These are phyloP conservation scores for Phortica magna DNA, from an alignment of 2,888 invertebrate genomes.

Conservation along the genomic window DNA sequence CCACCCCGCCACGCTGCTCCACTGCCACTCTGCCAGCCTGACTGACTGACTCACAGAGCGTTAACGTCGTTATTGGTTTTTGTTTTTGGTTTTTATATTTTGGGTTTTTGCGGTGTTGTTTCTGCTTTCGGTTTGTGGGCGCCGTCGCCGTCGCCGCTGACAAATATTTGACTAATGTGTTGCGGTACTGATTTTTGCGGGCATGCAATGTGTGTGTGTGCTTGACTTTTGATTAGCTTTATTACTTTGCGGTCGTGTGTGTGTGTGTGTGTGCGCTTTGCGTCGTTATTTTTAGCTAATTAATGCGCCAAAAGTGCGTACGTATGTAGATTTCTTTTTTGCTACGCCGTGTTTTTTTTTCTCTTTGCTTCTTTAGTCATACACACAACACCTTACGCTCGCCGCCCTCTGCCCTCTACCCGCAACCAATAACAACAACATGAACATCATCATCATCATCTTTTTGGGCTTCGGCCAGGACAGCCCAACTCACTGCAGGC, in stretches of 20 bases:
- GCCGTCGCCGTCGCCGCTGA: conserved; percentile 45
- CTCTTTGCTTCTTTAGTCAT: conserved; percentile 6
- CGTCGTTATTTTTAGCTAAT: conserved; percentile 53
- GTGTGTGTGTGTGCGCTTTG: conserved; percentile 37
- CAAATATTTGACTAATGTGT: conserved; percentile 71
- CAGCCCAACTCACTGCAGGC: conserved; percentile 19
- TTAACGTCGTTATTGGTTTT: conserved; percentile 30
- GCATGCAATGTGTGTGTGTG: conserved; percentile 44
- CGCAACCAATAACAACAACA: not conserved
- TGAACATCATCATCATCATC: not conserved
- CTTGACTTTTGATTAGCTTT: conserved; percentile 70
- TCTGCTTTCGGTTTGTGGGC: not conserved
- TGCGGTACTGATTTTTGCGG: conserved; percentile 30
- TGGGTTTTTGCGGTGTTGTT: conserved; percentile 21
- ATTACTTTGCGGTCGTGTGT: conserved; percentile 60
- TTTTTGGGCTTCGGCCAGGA: too few relatives aligned
- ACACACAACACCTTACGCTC: not conserved
- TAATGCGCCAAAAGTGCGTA: conserved; percentile 62
- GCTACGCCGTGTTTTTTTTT: not conserved
- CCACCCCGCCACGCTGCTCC: too few relatives aligned
- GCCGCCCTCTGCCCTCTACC: too few relatives aligned
- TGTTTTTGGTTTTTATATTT: conserved; percentile 25
- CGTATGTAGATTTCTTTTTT: conserved; percentile 39
- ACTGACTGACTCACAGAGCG: not conserved
- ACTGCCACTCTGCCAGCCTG: conserved; percentile 23